phyloP scores from a whole-genome alignment of 2,888 invertebrate species.

The Drosophila fungiperda region DNA sequence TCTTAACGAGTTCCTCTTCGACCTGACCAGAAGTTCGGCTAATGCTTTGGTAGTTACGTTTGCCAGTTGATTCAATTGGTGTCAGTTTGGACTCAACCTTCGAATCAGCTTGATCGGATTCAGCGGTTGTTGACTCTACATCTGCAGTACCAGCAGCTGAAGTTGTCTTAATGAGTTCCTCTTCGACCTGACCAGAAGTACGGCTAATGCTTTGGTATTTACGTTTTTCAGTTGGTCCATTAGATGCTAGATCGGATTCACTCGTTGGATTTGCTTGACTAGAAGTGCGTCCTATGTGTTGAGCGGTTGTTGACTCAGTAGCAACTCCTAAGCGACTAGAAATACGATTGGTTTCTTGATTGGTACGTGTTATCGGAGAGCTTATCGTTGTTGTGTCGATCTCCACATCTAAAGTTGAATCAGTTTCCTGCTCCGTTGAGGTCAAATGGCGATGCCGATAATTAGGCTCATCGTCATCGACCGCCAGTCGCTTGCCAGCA shows the following conservation, averaged over 20 bases:
- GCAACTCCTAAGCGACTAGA: not conserved
- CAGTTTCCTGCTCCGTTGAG: constrained; percentile 35
- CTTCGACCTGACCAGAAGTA: not conserved
- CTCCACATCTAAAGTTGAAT: not conserved
- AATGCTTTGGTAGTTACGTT: not conserved
- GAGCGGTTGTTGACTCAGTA: not conserved
- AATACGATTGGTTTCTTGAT: constrained; percentile 41
- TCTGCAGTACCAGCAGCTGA: not conserved
- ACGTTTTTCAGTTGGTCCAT: not conserved
- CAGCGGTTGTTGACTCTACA: not conserved
- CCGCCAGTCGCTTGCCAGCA: constrained; percentile 71
- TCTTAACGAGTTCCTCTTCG: too few relatives aligned
- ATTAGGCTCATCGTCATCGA: constrained; percentile 26
- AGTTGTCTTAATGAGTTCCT: not conserved
- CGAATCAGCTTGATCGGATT: not conserved
- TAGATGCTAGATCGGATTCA: not conserved
- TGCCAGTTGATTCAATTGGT: not conserved
- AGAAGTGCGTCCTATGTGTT: not conserved
- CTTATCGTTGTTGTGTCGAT: constrained; percentile 4
- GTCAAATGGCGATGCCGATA: constrained; percentile 58
- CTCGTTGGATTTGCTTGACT: not conserved
- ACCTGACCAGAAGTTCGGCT: not conserved
- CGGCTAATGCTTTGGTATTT: constrained; percentile 41
- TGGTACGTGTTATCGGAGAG: constrained; percentile 24
- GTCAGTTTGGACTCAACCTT: not conserved